Conservation (phyloP, 2,888 invertebrate genomes). For the Bugula neritina region DNA sequence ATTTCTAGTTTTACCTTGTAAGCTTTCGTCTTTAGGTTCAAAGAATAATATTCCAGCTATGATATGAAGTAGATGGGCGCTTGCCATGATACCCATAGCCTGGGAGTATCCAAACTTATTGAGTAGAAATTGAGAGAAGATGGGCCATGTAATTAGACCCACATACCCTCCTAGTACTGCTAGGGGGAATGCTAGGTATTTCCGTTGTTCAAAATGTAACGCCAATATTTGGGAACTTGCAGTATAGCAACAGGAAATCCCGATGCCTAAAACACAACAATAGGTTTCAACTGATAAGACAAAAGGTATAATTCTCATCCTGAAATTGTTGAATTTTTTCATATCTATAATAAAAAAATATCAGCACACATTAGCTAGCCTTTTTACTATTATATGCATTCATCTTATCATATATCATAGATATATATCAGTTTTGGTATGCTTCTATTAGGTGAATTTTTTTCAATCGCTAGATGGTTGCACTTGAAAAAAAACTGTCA, state of each 20-base stretch:
- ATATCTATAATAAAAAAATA: too few species aligned
- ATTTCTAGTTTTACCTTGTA: background rate
- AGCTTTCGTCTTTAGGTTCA: background rate
- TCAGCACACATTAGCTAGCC: too few species aligned
- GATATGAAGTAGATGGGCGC: background rate
- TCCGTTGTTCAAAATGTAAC: background rate
- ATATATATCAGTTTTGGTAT: too few species aligned
- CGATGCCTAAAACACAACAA: background rate
- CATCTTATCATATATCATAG: too few species aligned
- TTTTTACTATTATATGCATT: too few species aligned
- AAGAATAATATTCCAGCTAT: conserved; percentile 7
- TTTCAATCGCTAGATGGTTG: too few species aligned
- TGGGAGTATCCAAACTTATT: conserved; percentile 1
- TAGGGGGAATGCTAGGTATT: background rate
- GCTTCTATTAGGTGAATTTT: too few species aligned
- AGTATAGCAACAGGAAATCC: background rate
- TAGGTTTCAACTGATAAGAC: too few species aligned
- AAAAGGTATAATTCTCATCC: too few species aligned
- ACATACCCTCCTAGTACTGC: background rate
- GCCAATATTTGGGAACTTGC: background rate
- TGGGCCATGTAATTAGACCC: background rate
- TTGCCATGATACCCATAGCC: conserved; percentile 10
- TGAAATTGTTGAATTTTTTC: too few species aligned
- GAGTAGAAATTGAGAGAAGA: background rate
- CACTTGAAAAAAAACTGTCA: too few species aligned